phyloP scores from a whole-genome alignment of 2,113 vertebrate species.

The Phycodurus eques region DNA sequence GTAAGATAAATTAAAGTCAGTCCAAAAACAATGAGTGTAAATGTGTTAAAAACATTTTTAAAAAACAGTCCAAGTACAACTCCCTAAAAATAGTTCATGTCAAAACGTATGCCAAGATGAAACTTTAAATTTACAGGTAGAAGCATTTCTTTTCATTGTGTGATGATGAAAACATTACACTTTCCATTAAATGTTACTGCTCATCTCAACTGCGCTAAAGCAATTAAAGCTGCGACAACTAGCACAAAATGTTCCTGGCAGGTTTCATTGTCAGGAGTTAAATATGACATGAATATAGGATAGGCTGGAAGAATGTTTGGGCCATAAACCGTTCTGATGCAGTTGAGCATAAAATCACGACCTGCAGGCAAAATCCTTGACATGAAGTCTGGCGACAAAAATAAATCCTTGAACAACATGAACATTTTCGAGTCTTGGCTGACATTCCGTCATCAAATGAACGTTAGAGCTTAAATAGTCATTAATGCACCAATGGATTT shows the following conservation, averaged over 20 bases:
- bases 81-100: no score
- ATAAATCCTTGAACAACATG: conserved; percentile 35
- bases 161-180: not conserved
- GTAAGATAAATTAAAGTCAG: no score
- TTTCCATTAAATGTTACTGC: conserved; percentile 33
- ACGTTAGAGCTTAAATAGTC: not conserved
- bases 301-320: conserved; percentile 33
- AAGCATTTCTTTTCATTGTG: not conserved
- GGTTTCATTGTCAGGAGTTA: conserved; percentile 57
- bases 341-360: conserved; percentile 42
- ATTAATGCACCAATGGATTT: conserved; percentile 9
- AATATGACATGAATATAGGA: conserved; percentile 48
- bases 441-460: not conserved
- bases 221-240: conserved; percentile 47
- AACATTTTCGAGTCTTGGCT: conserved; percentile 36
- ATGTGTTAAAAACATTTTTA: no score
- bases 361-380: conserved; percentile 34
- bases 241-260: conserved; percentile 39
- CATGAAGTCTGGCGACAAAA: conserved; percentile 31
- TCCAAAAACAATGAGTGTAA: no score
- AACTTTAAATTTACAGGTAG: not conserved
- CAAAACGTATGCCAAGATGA: no score
- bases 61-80: no score
- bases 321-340: conserved; percentile 45
- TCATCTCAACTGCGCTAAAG: conserved; percentile 37